A percentile compares a stretch with the other conserved stretches of the same genome.
Evolutionary conservation across 2,888 invertebrate species (phyloP).

Genomic region (Diarsia brunnea): DNA sequence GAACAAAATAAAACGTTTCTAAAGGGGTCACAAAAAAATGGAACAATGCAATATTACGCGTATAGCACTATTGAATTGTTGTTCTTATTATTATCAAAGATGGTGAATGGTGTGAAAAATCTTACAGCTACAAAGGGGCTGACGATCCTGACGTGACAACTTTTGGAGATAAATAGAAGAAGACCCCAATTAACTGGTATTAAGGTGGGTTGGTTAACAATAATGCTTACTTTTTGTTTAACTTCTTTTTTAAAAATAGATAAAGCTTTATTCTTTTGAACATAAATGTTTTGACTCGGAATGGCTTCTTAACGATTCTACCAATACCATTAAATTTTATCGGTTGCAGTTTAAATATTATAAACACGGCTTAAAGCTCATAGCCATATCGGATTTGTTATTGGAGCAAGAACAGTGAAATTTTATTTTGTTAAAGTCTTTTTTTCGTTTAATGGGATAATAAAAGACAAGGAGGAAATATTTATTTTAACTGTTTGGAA

Average conservation of each 20-base stretch:
- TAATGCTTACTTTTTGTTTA: neutral
- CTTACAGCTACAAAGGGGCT: neutral
- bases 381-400: conserved; percentile 15
- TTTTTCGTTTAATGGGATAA: conserved; percentile 18
- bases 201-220: neutral
- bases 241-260: neutral
- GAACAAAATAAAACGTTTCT: too few relatives aligned
- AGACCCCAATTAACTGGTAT: neutral
- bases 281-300: neutral
- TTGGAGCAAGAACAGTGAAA: conserved; percentile 13
- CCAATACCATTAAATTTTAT: conserved; percentile 15
- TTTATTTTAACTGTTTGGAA: conserved; percentile 27
- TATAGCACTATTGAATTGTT: neutral
- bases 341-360: conserved; percentile 19
- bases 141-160: neutral
- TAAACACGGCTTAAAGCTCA: conserved; percentile 8
- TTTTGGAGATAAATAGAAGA: neutral
- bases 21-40: neutral
- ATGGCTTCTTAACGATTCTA: neutral
- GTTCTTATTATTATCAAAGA: neutral
- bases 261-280: neutral
- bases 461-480: conserved; percentile 20
- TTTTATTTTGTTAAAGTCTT: conserved; percentile 19
- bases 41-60: neutral
- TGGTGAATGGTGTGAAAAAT: neutral